Base-by-base conservation (phyloP, 2,797 vertebrate genomes). In the Peromyscus eremicus region DNA sequence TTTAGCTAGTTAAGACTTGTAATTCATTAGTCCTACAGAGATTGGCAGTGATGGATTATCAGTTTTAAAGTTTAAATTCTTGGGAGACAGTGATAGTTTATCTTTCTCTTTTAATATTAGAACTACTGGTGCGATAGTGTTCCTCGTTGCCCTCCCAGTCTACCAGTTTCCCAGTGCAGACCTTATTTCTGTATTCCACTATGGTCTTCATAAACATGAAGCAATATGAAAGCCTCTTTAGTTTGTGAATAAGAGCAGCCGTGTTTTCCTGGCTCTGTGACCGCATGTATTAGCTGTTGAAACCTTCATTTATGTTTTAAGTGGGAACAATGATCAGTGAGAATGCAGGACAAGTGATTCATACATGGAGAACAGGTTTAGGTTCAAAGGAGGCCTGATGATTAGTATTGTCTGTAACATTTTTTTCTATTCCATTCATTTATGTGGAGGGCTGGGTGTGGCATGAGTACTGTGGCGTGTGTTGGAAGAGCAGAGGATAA, bases 311-410 rank as follows among this genome's bases (percentile, higher is more conserved):
- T 83, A 86, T 85, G 37, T 23, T 95, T 91, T 73, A 55, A 55
- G 32, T 94, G 70, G 62, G n/a, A 86, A 83, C 52, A 88, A 60
- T 83, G 55, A 75, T 84, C 14, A 34, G 62, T 37, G 62, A 71
- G 43, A 94, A 89, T 91, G 57, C 66, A 95, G 93, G 92, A 57
- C 79, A 91, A 57, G 82, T 97, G 89, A 94, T 71, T 97, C 89
- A 93, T 37, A 84, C 60, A 21, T 43, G 94, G 66, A 90, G 57
- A 95, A 93, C 96, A 92, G 91, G 89, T 96, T 92, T 92, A 49
- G 29, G 92, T 91, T 91, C n/a, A 87, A 92, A 95, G 77, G 10
- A 91, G 57, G 12, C 37, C 46, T 91, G 34, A 62, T 86, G 13
- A 21, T 76, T 23, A 77, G 32, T 84, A 21, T 16, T 64, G 23